phyloP scores from a whole-genome alignment of 1,140 invertebrate genomes.

The Bombus waltoni region DNA sequence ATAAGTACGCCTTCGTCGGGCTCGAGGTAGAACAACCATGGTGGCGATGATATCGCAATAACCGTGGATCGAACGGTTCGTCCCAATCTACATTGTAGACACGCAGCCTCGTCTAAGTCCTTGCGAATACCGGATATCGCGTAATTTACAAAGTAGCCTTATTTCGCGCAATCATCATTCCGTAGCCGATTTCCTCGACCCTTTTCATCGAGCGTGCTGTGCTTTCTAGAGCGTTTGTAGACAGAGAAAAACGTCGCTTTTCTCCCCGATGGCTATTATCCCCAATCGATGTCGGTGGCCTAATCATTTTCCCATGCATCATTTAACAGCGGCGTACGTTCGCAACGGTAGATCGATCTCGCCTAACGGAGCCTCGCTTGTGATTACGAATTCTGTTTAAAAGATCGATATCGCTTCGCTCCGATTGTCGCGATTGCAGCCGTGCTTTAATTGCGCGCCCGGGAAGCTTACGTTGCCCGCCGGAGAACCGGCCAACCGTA shows the following conservation, averaged over 20 bases:
- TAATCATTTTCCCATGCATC: constrained; percentile 64
- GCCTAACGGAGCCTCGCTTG: constrained; percentile 10
- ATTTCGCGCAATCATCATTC: constrained; percentile 59
- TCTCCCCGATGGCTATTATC: constrained; percentile 54
- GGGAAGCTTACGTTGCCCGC: not conserved
- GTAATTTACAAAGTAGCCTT: constrained; percentile 34
- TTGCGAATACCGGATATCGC: constrained; percentile 5
- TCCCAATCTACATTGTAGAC: not conserved
- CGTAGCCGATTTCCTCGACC: constrained; percentile 32
- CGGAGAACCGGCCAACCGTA: not conserved
- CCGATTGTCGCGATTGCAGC: constrained; percentile 11
- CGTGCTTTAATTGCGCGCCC: not conserved
- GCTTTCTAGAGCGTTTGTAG: constrained; percentile 47
- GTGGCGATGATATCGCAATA: not conserved
- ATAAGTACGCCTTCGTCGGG: not conserved
- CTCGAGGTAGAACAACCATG: not conserved
- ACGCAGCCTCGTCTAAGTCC: not conserved
- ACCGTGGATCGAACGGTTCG: not conserved
- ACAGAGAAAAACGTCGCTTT: constrained; percentile 47
- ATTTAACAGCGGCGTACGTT: constrained; percentile 43
- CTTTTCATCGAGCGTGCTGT: constrained; percentile 4
- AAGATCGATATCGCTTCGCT: constrained; percentile 37
- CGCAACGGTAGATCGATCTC: constrained; percentile 54
- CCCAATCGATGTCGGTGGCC: constrained; percentile 53
- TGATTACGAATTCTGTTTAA: constrained; percentile 46